Base-by-base conservation (phyloP, 2,888 invertebrate species). In the Clanis bilineata region DNA sequence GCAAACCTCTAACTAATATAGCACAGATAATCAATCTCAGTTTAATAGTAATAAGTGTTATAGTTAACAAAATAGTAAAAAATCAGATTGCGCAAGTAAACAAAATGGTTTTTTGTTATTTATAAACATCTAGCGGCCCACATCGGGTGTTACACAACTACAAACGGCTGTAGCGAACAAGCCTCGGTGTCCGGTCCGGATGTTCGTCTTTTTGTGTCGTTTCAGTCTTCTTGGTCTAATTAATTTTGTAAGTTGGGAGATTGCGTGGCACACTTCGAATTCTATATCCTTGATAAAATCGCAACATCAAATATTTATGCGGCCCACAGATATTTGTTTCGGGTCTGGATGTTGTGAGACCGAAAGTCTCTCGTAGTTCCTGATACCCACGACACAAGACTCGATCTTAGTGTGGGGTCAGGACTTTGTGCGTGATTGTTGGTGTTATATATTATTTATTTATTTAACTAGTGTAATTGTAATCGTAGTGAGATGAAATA, bases 81-180 rank as follows among this genome's bases (percentile, higher is more conserved):
- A 57, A 43, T 43, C 3, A 9, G 4, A 21, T 57, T 57, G 56
- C 43, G 56, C 56, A 57, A 57, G 56, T 43, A 57, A 43, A 57
- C 28, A 41, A 57, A 43, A 55, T 18, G 12, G 43, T 57, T 57
- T 57, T 56, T 51, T 51, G 12, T 38, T 56, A 22, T 41, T 57
- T 43, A 18, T 43, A 28, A 57, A 1, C 56, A 57, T 57, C 56
- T 43, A 51, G 51, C 47, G 47, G 47, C 51, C 51, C 32, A 51
- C 51, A 51, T 51, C 9, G 28, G 10, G 18, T 10, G 51, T 51
- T 51, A 32, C 51, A 32, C 51, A n/a, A n/a, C n/a, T n/a, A n/a
- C n/a, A 51, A 51, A 32, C 32, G 23, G 25, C 25, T 25, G 28
- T 10, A 28, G 51, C 51, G 28, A 10, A 51, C 32, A 51, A 32